Base-by-base conservation (phyloP, 2,113 vertebrate genomes). In the Tetraodon nigroviridis region DNA sequence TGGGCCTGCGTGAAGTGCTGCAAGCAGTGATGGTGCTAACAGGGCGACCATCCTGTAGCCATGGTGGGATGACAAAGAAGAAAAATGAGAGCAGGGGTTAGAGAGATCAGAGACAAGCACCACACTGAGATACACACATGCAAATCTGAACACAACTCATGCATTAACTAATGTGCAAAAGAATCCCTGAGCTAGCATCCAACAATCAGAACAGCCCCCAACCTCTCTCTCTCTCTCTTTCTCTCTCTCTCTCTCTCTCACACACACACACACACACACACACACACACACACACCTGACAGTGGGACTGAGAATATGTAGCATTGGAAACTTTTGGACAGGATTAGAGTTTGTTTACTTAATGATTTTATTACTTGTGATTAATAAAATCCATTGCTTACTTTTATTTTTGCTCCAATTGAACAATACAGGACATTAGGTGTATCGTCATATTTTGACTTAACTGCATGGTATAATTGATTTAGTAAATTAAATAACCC, bases 171-270 rank as follows among this genome's bases (percentile, higher is more conserved):
- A 86, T 86, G 79, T 84, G 81, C 81, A 85, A 81, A 83, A 78
- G 83, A 85, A 89, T 86, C 83, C 71, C 84, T 86, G 82, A 87
- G 83, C 83, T 83, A 47, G 83, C 84, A 83, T 49, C 55, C 72
- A 67, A 57, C 69, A 76, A 75, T 50, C 73, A 44, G 54, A 71
- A 51, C 58, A 54, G 60, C 64, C 48, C 47, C 40, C 63, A n/a
- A 24, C 58, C 19, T 67, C 41, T 59, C 54, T 55, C 45, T 56
- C 13, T 58, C 22, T 56, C 8, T 41, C 42, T 48, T 21, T 55
- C 64, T 49, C 46, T 46, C 32, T 49, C 46, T 54, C 18, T 18
- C 46, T 10, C 17, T 44, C 4, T 45, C 14, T 45, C 44, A 46
- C 44, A 46, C 44, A 46, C 44, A 46, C 44, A 46, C 16, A n/a